A percentile compares a stretch with the other conserved stretches of the same genome.
Conservation (phyloP, 1,140 invertebrate genomes). For the Lordiphosa mommai region DNA sequence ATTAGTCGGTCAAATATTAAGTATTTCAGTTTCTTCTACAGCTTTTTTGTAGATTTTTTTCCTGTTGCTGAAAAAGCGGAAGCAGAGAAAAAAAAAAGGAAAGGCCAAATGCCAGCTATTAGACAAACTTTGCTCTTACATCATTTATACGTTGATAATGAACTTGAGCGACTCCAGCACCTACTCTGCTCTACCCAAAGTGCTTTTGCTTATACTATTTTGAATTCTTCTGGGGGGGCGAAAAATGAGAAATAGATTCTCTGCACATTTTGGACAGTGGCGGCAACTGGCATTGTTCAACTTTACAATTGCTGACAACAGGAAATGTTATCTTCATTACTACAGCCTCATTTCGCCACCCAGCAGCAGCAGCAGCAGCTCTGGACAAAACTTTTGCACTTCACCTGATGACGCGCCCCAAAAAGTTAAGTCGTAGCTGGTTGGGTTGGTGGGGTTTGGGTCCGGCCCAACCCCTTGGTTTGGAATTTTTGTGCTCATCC, state of each 20-base stretch:
- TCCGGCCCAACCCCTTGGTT: conserved; percentile 8
- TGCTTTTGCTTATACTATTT: neutral
- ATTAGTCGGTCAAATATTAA: too few relatives aligned
- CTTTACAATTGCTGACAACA: conserved; percentile 64
- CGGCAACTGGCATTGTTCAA: conserved; percentile 31
- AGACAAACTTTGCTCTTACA: conserved; percentile 13
- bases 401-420: conserved; percentile 44
- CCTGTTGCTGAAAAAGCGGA: neutral
- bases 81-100: neutral
- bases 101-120: neutral
- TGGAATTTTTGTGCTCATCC: conserved; percentile 19
- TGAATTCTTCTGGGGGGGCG: neutral
- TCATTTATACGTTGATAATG: conserved; percentile 17
- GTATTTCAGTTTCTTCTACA: too few relatives aligned
- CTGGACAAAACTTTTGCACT: conserved; percentile 34
- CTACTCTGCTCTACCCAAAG: neutral
- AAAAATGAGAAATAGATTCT: conserved; percentile 34
- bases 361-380: conserved; percentile 1
- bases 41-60: conserved; percentile 2
- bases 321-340: conserved; percentile 72
- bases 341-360: conserved; percentile 40
- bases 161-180: conserved; percentile 4
- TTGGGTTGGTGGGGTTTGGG: too few relatives aligned
- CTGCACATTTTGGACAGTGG: conserved; percentile 22
- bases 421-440: neutral